Evolutionary conservation across 2,113 vertebrate species (phyloP).

Genomic region (Mobula hypostoma): DNA sequence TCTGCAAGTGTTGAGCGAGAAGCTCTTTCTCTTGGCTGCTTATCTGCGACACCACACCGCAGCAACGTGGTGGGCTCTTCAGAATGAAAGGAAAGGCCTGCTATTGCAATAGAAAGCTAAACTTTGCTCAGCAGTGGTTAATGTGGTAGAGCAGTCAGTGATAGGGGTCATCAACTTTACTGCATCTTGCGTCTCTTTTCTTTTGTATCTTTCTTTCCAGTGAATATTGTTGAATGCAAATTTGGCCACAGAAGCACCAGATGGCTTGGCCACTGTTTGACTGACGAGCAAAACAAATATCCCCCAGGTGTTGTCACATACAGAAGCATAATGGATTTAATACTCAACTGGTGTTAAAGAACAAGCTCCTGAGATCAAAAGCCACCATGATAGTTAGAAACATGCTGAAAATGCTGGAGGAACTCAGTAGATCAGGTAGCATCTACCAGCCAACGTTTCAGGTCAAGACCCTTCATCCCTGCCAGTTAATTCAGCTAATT

Average conservation of each 20-base stretch:
- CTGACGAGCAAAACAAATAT: no score
- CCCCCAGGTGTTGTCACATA: conserved; percentile 10
- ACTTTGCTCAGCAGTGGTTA: neutral
- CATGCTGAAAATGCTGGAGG: no score
- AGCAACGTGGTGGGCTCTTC: neutral
- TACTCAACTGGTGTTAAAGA: no score
- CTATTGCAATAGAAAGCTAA: neutral
- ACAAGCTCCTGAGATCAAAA: no score
- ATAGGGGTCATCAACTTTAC: neutral
- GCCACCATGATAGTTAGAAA: no score
- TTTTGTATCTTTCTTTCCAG: neutral
- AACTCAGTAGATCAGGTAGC: no score
- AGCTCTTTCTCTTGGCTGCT: no score
- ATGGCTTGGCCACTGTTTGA: neutral
- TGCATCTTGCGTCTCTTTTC: neutral
- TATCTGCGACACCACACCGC: neutral
- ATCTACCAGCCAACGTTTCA: no score
- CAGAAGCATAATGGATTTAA: no score
- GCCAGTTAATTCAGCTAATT: no score
- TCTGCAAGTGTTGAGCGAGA: no score
- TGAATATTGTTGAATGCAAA: neutral
- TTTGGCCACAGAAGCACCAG: neutral
- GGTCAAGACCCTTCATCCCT: no score
- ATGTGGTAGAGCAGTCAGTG: neutral
- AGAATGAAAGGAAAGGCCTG: neutral